Conservation (phyloP, 1,140 invertebrate species). For the Drosophila parabipectinata region DNA sequence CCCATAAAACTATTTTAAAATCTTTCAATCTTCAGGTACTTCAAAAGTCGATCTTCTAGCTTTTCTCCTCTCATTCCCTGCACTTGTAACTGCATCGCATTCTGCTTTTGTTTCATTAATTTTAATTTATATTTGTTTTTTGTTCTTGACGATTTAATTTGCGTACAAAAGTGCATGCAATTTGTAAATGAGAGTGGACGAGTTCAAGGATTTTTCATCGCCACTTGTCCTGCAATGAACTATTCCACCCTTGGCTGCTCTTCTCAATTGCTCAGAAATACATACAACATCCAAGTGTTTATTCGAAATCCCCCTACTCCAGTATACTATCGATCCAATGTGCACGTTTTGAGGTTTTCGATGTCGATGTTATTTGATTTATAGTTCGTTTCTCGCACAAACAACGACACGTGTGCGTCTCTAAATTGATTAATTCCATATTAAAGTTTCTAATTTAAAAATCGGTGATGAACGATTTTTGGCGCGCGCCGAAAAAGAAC, state of each 20-base stretch:
- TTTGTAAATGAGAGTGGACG: slow-evolving; percentile 24
- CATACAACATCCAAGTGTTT: background rate
- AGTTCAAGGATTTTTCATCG: slow-evolving; percentile 54
- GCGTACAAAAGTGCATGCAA: slow-evolving; percentile 42
- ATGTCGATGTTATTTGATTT: slow-evolving; percentile 40
- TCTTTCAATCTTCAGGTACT: background rate
- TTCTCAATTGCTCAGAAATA: slow-evolving; percentile 6
- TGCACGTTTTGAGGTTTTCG: slow-evolving; percentile 40
- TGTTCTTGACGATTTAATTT: slow-evolving; percentile 26
- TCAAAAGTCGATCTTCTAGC: background rate
- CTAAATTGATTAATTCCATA: slow-evolving; percentile 59
- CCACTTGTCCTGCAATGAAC: background rate
- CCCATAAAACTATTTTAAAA: background rate
- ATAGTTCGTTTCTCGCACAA: slow-evolving; percentile 16
- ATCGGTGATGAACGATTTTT: slow-evolving; percentile 29
- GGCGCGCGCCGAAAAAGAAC: slow-evolving; percentile 45
- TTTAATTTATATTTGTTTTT: slow-evolving; percentile 16
- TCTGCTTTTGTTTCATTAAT: slow-evolving; percentile 21
- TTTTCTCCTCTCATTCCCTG: background rate
- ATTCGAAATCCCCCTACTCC: background rate
- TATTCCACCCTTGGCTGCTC: slow-evolving; percentile 8
- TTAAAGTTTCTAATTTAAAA: slow-evolving; percentile 30
- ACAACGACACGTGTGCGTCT: slow-evolving; percentile 54
- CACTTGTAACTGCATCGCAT: background rate
- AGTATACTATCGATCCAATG: slow-evolving; percentile 11